phyloP scores from a whole-genome alignment of 2,888 invertebrate species.

The Lochmaea capreae region DNA sequence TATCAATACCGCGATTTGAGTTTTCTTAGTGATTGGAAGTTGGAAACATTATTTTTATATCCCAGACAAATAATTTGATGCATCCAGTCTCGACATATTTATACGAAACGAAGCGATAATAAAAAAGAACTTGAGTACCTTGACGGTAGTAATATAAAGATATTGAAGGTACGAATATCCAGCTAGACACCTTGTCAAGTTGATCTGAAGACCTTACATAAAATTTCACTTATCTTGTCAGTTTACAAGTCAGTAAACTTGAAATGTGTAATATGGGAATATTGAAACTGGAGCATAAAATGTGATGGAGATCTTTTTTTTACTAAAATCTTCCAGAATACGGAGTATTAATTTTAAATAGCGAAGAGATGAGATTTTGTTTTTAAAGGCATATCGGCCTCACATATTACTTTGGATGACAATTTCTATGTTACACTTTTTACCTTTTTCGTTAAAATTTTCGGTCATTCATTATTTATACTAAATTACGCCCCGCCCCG shows the following conservation, averaged over 20 bases:
- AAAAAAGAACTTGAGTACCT: too few relatives aligned
- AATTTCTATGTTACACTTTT: not conserved
- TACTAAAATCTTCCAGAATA: not conserved
- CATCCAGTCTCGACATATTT: too few relatives aligned
- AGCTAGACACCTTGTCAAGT: constrained; percentile 47
- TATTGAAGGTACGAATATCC: constrained; percentile 17
- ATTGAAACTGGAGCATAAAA: not conserved
- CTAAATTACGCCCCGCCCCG: too few relatives aligned
- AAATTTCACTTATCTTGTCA: constrained; percentile 53
- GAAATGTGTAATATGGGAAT: constrained; percentile 33
- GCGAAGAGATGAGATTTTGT: not conserved
- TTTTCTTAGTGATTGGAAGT: too few relatives aligned
- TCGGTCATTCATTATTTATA: too few relatives aligned
- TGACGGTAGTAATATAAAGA: constrained; percentile 1
- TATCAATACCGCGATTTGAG: too few relatives aligned
- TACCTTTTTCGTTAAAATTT: too few relatives aligned
- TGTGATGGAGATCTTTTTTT: constrained; percentile 1
- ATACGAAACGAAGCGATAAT: too few relatives aligned
- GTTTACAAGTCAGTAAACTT: constrained; percentile 47
- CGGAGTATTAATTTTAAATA: not conserved
- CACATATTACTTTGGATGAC: not conserved
- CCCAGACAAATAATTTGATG: too few relatives aligned
- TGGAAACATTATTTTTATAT: too few relatives aligned
- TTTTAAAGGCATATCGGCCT: not conserved
- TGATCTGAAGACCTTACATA: constrained; percentile 46